These are phyloP conservation scores for Albula goreensis DNA, from an alignment of 2,113 vertebrate genomes.

Conservation along the genomic window DNA sequence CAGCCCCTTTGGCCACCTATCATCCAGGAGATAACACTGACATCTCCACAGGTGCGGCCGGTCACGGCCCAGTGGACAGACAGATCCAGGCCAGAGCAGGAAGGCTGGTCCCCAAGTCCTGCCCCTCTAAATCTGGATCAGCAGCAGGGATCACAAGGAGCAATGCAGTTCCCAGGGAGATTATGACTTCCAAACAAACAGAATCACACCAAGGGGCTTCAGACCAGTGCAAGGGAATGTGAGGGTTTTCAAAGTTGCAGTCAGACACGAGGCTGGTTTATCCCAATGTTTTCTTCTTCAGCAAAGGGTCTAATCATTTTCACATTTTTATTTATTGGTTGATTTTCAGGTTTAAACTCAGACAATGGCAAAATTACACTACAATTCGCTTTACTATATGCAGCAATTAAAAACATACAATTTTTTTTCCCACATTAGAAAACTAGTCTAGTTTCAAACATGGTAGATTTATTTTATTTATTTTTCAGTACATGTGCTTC, in stretches of 20 bases:
- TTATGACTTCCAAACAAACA: background rate
- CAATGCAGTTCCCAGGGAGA: background rate
- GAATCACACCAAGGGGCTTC: background rate
- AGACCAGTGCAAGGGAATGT: background rate
- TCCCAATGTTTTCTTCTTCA: background rate
- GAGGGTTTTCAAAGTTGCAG: background rate
- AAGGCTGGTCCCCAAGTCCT: conserved; percentile 33
- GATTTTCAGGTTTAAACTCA: too few relatives aligned
- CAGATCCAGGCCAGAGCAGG: conserved; percentile 40
- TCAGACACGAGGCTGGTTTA: background rate
- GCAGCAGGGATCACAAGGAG: background rate
- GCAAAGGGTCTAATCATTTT: too few relatives aligned
- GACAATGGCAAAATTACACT: background rate
- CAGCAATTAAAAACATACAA: background rate
- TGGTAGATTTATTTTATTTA: too few relatives aligned
- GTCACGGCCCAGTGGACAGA: conserved; percentile 46
- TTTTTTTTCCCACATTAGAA: too few relatives aligned
- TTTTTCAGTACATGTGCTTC: too few relatives aligned
- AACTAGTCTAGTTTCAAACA: too few relatives aligned
- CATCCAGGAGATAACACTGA: background rate
- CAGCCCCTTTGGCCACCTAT: background rate
- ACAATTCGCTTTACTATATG: background rate
- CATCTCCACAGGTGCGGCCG: conserved; percentile 43
- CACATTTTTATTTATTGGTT: background rate
- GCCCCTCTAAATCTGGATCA: conserved; percentile 17